Evolutionary conservation across 2,888 invertebrate species (phyloP), one percentile per base, ranked within the genome.

Genomic region (Ptilodon capucinus): DNA sequence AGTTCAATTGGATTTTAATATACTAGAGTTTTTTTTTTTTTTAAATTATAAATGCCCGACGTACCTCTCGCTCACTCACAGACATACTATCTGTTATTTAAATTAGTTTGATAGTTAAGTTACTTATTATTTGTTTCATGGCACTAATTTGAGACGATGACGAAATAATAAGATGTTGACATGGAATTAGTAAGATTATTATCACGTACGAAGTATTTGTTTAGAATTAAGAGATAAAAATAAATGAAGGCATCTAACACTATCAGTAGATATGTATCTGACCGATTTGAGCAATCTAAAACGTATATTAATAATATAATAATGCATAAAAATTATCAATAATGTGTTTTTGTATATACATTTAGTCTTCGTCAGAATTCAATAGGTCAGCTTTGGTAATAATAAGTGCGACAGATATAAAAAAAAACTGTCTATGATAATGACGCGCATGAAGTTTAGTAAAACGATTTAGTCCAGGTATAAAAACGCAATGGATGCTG

Each of bases 201-300:
- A 60, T 60, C 60, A 45, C 28, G 35, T 42, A 58, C 47, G 45
- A 48, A 51, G 47, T 57, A 48, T 56, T 52, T 50, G 45, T 23
- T 25, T 11, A 21, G 32, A 51, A 45, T 30, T 50, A 39, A 36
- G 35, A 36, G 45, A 57, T 46, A 11, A 44, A 35, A 46, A 49
- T 40, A 47, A 28, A 30, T 28, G 39, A 30, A 45, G 38, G 32
- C 23, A 7, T 45, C 42, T 49, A 14, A 44, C 40, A 32, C 35
- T 32, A 25, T 34, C 30, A n/a, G n/a, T n/a, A 2, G 13, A 14
- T 14, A 14, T 32, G 32, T 4, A 4, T 32, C 7, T 32, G 14
- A 14, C n/a, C n/a, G n/a, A n/a, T n/a, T n/a, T n/a, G n/a, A n/a
- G n/a, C 7, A 28, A 28, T n/a, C n/a, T 28, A 28, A 23, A 2